Evolutionary conservation across 2,113 vertebrate species (phyloP), one percentile per base, ranked within the genome.

Genomic region (Sorex araneus): DNA sequence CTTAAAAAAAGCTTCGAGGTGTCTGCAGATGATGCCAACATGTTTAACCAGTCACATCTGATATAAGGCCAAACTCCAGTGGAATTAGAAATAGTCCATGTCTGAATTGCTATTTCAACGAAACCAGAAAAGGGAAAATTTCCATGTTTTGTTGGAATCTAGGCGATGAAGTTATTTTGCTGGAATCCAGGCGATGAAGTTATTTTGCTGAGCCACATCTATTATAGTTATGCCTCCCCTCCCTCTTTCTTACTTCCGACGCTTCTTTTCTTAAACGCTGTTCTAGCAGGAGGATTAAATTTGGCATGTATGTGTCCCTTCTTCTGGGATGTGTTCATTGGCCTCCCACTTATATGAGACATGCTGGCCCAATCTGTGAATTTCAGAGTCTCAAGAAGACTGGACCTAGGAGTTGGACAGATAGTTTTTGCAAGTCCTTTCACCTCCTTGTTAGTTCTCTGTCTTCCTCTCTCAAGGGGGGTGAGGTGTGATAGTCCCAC

Each of bases 91-190:
- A 93, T 27, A 60, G 36, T 80, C 34, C 36, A 7, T 84, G 70
- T 83, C 90, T 93, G 92, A 63, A 47, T 16, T 84, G 80, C 71
- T 94, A 45, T 83, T 92, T 93, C 83, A 86, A 13, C 84, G 83
- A 92, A 94, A 81, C 57, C 83, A 95, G 89, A 88, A 88, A 88
- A 73, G 57, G 50, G 88, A 92, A 87, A 67, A 69, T 87, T 43
- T 87, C 75, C 23, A 5, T 91, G 70, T 93, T 86, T 92, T 84
- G 85, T 40, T 87, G 73, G 40, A 91, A 84, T 81, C 69, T 23
- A 57, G 57, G 70, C 45, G 54, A 73, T 85, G 54, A 94, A 95
- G 63, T 66, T 67, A 32, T 74, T 84, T 85, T 74, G 25, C 84
- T 79, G 82, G 12, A 66, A 84, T 81, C 69, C 21, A 47, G 57